These are phyloP conservation scores for Plebejus argus DNA, from an alignment of 2,888 invertebrate genomes.

Conservation along the genomic window DNA sequence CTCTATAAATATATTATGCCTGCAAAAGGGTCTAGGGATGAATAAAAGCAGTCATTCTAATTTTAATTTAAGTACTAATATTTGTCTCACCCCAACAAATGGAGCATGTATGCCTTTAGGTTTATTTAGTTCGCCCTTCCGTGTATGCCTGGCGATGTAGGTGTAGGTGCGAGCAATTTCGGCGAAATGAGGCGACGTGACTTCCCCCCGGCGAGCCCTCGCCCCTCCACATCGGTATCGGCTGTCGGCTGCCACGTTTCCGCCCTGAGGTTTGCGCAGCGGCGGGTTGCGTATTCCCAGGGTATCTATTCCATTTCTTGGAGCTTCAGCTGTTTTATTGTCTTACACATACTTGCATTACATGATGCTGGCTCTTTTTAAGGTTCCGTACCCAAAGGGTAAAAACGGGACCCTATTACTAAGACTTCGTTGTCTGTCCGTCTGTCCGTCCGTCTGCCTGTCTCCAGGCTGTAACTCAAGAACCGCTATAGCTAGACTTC, in stretches of 20 bases:
- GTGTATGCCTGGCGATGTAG: background rate
- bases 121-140: background rate
- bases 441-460: too few relatives aligned
- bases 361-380: background rate
- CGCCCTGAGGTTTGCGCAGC: background rate
- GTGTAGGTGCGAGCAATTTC: slow-evolving; percentile 2
- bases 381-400: too few relatives aligned
- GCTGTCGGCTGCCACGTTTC: slow-evolving; percentile 2
- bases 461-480: too few relatives aligned
- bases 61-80: background rate
- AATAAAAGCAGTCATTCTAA: background rate
- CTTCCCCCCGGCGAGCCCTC: background rate
- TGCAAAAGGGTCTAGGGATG: background rate
- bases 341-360: background rate
- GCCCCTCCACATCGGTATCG: background rate
- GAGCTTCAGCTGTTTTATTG: background rate
- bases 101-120: background rate
- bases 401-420: too few relatives aligned
- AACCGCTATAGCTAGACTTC: too few relatives aligned
- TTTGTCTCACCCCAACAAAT: background rate
- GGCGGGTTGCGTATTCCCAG: background rate
- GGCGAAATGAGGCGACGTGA: background rate
- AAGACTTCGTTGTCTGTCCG: too few relatives aligned
- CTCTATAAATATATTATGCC: background rate
- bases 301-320: background rate